Conservation (phyloP, 1,140 invertebrate species). For the Sesamia nonagrioides region DNA sequence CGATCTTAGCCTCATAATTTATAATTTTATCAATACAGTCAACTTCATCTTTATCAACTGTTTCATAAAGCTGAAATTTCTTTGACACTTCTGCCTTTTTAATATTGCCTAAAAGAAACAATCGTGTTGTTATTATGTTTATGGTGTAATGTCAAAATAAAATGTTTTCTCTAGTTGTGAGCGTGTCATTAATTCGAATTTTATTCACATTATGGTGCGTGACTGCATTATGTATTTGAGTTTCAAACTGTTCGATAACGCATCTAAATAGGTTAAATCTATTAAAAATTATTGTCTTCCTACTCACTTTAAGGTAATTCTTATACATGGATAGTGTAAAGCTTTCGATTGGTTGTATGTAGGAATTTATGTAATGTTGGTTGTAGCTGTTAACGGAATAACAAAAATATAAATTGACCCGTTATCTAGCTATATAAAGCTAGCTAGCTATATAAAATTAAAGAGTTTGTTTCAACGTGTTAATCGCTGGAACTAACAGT, state of each 20-base stretch:
- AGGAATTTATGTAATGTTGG: background rate
- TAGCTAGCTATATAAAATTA: too few relatives aligned
- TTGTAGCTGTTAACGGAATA: background rate
- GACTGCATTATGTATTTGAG: constrained; percentile 60
- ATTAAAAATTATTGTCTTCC: constrained; percentile 39
- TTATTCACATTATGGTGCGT: constrained; percentile 70
- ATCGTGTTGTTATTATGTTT: constrained; percentile 74
- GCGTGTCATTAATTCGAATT: constrained; percentile 72
- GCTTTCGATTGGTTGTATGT: background rate
- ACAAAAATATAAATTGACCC: background rate
- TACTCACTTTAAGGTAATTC: constrained; percentile 7
- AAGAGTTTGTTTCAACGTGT: too few relatives aligned
- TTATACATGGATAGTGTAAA: background rate
- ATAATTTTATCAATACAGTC: constrained; percentile 51
- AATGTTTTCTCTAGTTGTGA: constrained; percentile 71
- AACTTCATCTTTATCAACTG: constrained; percentile 21
- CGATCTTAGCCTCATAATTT: constrained; percentile 63
- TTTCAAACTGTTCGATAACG: constrained; percentile 60
- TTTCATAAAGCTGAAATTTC: constrained; percentile 56
- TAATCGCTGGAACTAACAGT: too few relatives aligned
- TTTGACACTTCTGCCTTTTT: constrained; percentile 18
- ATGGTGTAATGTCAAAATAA: constrained; percentile 79
- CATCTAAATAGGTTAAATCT: constrained; percentile 60
- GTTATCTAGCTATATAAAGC: too few relatives aligned
- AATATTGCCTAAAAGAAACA: constrained; percentile 61